phyloP scores from a whole-genome alignment of 92 coral and sea anemone genomes.

The Heliopora coerulea region DNA sequence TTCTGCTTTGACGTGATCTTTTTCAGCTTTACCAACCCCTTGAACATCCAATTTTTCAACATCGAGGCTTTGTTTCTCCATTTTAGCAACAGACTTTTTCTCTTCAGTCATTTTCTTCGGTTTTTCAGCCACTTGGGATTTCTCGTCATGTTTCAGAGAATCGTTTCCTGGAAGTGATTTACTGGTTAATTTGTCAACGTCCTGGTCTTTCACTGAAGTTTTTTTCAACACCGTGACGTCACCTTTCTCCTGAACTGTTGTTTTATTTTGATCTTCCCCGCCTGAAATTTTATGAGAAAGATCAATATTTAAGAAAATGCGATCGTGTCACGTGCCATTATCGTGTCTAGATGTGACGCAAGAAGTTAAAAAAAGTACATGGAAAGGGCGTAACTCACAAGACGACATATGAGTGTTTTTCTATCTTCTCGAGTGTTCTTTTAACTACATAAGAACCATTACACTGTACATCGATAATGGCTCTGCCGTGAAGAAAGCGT shows the following conservation, averaged over 20 bases:
- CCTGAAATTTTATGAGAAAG: neutral
- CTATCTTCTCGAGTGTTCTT: too few relatives aligned
- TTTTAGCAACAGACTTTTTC: slow-evolving; percentile 9
- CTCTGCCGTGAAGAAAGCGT: too few relatives aligned
- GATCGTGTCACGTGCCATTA: too few relatives aligned
- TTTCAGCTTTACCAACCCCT: slow-evolving; percentile 64
- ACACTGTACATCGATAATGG: too few relatives aligned
- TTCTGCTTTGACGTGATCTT: slow-evolving; percentile 47
- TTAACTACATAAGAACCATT: too few relatives aligned
- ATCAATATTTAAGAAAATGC: too few relatives aligned
- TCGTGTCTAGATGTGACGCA: too few relatives aligned
- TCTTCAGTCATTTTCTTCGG: slow-evolving; percentile 1
- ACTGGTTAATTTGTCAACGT: neutral
- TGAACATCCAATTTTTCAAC: slow-evolving; percentile 57
- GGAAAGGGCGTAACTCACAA: too few relatives aligned
- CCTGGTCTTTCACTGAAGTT: neutral
- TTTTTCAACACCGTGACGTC: neutral
- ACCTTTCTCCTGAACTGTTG: neutral
- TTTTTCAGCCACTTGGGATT: neutral
- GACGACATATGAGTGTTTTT: too few relatives aligned
- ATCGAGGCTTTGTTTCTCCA: neutral
- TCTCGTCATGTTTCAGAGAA: neutral
- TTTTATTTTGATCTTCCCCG: neutral
- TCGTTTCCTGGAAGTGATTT: neutral
- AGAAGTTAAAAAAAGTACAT: too few relatives aligned